A percentile compares a stretch with the other conserved stretches of the same genome.
Conservation (phyloP, 2,888 invertebrate genomes). For the Desoria tigrina region DNA sequence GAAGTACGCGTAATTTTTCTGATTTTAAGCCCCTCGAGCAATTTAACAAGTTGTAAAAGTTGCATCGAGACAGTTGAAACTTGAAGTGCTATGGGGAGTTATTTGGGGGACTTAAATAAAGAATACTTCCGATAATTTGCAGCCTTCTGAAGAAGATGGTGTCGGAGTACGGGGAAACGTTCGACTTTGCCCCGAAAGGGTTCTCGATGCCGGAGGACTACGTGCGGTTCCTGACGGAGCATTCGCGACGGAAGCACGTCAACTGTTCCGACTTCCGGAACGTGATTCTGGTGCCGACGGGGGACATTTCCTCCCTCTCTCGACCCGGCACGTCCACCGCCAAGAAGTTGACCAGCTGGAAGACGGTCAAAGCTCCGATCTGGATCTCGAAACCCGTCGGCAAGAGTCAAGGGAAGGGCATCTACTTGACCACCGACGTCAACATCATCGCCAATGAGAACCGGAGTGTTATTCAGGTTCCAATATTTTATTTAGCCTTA, state of each 20-base stretch:
- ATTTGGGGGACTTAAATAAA: no score
- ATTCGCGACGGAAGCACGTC: constrained; percentile 12
- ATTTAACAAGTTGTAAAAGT: no score
- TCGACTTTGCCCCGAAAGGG: constrained; percentile 71
- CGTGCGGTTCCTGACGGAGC: constrained; percentile 33
- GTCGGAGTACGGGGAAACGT: constrained; percentile 76
- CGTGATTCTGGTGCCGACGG: background rate
- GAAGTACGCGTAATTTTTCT: no score
- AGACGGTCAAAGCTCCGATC: constrained; percentile 26
- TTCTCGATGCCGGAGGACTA: constrained; percentile 43
- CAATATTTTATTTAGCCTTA: no score
- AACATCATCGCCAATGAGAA: constrained; percentile 76
- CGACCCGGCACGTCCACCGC: no score
- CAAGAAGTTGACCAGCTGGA: no score
- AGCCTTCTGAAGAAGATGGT: constrained; percentile 70
- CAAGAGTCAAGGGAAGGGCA: constrained; percentile 72
- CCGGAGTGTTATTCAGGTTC: constrained; percentile 78
- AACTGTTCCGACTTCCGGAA: constrained; percentile 14
- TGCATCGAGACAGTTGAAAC: no score
- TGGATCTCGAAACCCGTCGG: constrained; percentile 89
- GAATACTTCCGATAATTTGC: no score
- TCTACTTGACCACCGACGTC: constrained; percentile 72
- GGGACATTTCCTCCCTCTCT: background rate
- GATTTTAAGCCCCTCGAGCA: no score
- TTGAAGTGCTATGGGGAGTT: no score